Conservation (phyloP, 1,140 invertebrate species). For the Micrasema minimum region DNA sequence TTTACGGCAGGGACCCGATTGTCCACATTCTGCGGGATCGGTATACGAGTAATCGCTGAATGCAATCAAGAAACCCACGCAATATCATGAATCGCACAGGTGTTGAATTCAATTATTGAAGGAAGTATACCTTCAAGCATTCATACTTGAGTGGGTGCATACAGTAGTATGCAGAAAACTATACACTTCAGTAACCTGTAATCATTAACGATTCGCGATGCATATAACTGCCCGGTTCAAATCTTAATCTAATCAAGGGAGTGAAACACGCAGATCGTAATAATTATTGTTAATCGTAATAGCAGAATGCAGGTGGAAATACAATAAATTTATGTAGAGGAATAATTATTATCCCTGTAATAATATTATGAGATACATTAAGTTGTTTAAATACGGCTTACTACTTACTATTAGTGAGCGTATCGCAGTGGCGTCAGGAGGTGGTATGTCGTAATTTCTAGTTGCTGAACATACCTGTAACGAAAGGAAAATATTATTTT, state of each 20-base stretch:
- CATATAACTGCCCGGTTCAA: constrained; percentile 1
- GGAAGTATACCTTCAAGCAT: constrained; percentile 8
- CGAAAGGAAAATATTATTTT: constrained; percentile 2
- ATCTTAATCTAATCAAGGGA: constrained; percentile 26
- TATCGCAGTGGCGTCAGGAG: neutral
- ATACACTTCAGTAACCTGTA: too few species aligned
- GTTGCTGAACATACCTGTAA: constrained; percentile 24
- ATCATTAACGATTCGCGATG: constrained; percentile 28
- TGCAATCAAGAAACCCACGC: constrained; percentile 19
- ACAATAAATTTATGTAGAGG: neutral
- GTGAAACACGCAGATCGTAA: constrained; percentile 14
- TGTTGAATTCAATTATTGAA: constrained; percentile 28
- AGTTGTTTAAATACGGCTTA: neutral
- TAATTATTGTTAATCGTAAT: constrained; percentile 24
- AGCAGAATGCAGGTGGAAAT: constrained; percentile 4
- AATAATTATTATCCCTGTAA: too few species aligned
- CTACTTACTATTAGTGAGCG: constrained; percentile 23
- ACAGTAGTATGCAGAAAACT: too few species aligned
- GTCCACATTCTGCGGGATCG: constrained; percentile 8
- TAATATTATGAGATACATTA: neutral
- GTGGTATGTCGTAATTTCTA: neutral
- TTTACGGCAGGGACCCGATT: neutral
- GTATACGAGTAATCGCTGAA: neutral
- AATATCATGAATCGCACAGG: constrained; percentile 7
- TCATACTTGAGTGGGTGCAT: constrained; percentile 34